These are phyloP conservation scores for Lagopus leucura DNA, from an alignment of 2,113 vertebrate species.

Conservation along the genomic window DNA sequence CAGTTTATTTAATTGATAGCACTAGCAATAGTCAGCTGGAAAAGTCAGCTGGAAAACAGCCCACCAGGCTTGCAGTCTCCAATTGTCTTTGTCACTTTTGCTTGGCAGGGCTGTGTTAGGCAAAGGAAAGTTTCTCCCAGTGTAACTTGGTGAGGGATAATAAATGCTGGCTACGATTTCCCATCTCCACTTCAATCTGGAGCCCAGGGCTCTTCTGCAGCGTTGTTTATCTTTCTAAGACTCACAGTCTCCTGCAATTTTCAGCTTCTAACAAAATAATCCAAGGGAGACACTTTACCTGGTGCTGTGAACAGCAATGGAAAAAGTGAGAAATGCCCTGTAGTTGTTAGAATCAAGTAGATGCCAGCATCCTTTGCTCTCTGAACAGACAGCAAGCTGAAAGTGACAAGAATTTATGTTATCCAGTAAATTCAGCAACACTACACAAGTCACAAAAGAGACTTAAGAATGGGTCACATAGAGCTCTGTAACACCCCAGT, in stretches of 20 bases:
- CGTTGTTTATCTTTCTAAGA: not conserved
- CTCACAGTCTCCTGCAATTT: not conserved
- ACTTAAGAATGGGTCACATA: not conserved
- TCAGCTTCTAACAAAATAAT: not conserved
- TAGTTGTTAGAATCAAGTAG: slow-evolving; percentile 88
- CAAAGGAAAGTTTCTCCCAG: not conserved
- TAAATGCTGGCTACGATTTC: not conserved
- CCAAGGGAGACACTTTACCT: slow-evolving; percentile 79
- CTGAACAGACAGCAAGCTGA: slow-evolving; percentile 90
- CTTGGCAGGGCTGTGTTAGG: not conserved
- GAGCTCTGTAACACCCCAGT: not conserved
- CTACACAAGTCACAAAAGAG: not conserved
- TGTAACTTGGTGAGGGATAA: not conserved
- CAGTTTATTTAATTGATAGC: not conserved
- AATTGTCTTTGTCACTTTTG: not conserved
- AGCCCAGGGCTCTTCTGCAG: not conserved
- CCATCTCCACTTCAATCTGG: not conserved
- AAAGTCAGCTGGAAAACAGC: not conserved
- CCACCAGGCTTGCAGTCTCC: not conserved
- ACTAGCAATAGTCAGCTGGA: not conserved
- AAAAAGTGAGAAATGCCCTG: slow-evolving; percentile 93
- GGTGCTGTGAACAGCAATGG: slow-evolving; percentile 90
- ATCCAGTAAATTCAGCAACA: not conserved
- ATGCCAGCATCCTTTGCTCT: slow-evolving; percentile 89
- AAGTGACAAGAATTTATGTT: slow-evolving; percentile 26